These are phyloP conservation scores for Coracias cyanogaster DNA, from an alignment of 2,797 vertebrate species.

Conservation along the genomic window DNA sequence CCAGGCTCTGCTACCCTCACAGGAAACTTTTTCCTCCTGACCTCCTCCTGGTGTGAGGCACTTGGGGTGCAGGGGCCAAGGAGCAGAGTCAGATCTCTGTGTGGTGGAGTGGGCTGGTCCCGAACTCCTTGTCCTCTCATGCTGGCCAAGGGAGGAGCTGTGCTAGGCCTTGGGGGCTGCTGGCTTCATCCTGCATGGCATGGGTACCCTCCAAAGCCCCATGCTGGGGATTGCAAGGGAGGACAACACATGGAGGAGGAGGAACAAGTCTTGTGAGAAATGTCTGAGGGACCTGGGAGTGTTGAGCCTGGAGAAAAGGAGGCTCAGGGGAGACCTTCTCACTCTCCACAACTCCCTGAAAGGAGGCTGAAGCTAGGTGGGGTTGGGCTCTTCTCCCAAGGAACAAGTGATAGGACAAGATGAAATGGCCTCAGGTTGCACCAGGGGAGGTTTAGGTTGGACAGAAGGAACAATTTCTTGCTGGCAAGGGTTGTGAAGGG, in stretches of 20 bases:
- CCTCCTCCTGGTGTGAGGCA: not conserved
- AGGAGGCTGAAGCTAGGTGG: no score
- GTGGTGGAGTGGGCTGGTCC: not conserved
- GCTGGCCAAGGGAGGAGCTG: not conserved
- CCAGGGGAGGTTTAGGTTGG: no score
- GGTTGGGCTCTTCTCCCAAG: no score
- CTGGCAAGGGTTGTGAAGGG: no score
- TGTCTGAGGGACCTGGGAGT: not conserved
- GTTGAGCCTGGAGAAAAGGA: not conserved
- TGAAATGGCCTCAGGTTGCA: no score
- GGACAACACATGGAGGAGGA: not conserved
- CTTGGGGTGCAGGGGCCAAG: fast-evolving
- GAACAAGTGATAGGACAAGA: no score
- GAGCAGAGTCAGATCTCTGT: not conserved
- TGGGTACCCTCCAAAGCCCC: not conserved
- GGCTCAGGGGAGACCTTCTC: not conserved
- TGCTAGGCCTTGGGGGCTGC: fast-evolving
- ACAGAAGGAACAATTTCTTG: no score
- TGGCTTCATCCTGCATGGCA: fast-evolving
- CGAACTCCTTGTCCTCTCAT: not conserved
- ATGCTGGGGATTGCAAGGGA: not conserved
- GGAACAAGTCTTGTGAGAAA: not conserved
- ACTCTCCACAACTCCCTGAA: no score
- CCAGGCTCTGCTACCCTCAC: not conserved
- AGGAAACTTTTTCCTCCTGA: not conserved